phyloP scores from a whole-genome alignment of 2,113 vertebrate genomes.

The Etia nguti region DNA sequence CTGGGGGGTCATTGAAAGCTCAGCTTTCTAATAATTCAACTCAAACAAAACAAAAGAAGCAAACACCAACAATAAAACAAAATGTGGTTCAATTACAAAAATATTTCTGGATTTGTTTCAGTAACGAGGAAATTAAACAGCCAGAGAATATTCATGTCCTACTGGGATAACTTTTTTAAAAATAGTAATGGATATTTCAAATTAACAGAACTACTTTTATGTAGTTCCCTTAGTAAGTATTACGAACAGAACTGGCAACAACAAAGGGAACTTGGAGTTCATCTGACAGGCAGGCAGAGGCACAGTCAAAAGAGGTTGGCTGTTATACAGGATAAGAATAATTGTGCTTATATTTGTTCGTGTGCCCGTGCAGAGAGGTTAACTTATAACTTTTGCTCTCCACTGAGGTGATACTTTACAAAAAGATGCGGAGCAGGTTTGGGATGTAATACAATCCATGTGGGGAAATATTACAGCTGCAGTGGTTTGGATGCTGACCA shows the following conservation, averaged over 20 bases:
- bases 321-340: neutral
- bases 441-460: neutral
- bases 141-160: neutral
- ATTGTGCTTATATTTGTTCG: fast-evolving
- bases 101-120: neutral
- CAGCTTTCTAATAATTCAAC: neutral
- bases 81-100: neutral
- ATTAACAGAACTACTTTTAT: neutral
- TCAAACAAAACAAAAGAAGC: neutral
- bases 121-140: neutral
- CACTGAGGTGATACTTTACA: neutral
- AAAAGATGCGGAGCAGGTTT: neutral
- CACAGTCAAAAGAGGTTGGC: neutral
- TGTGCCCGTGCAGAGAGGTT: neutral
- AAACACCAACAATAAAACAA: neutral
- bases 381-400: neutral
- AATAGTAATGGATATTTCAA: neutral
- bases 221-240: neutral
- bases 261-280: neutral
- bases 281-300: neutral
- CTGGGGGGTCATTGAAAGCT: neutral
- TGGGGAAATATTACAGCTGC: neutral
- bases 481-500: neutral
- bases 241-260: neutral
- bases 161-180: neutral